phyloP scores from a whole-genome alignment of 2,797 vertebrate species.

The Anguilla marmorata region DNA sequence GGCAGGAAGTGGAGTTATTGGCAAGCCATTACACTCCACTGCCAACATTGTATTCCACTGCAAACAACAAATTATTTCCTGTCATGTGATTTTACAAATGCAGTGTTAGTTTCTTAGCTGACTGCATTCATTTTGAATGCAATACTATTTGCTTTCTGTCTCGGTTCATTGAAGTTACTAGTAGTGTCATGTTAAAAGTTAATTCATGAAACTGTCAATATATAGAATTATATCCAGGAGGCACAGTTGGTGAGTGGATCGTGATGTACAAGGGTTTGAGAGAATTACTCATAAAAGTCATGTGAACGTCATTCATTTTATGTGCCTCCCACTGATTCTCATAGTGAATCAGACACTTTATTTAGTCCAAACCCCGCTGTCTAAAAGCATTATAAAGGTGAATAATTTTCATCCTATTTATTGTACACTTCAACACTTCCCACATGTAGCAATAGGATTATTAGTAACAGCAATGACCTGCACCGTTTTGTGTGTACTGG shows the following conservation, averaged over 20 bases:
- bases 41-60: no score
- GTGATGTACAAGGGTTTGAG: neutral
- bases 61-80: no score
- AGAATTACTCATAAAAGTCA: constrained; percentile 20
- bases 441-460: neutral
- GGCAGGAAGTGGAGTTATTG: neutral
- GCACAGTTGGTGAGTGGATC: neutral
- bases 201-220: neutral
- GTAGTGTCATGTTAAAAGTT: neutral
- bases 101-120: neutral
- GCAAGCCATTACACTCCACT: neutral
- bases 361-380: neutral
- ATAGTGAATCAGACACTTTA: constrained; percentile 4
- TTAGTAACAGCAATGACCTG: no score
- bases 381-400: neutral
- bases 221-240: neutral
- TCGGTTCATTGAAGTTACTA: neutral
- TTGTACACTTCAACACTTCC: neutral
- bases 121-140: neutral
- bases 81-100: neutral
- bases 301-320: neutral
- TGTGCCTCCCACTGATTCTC: neutral
- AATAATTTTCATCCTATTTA: neutral
- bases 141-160: neutral
- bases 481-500: no score